Evolutionary conservation across 2,888 invertebrate genomes (phyloP).

Genomic region (Drosophila nr. fundita): DNA sequence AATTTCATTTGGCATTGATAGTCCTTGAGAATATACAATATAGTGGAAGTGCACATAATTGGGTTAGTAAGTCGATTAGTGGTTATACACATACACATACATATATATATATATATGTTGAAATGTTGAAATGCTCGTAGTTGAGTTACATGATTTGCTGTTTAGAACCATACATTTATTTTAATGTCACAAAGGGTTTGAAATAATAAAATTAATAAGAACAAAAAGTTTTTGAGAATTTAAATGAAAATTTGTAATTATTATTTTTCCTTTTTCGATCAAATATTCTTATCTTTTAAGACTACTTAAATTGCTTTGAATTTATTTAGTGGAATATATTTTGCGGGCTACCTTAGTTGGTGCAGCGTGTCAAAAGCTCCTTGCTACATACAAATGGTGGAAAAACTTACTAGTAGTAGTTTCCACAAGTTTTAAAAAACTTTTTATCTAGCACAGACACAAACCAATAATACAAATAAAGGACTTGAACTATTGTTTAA

Average conservation of each 20-base stretch:
- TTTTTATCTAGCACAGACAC: constrained; percentile 16
- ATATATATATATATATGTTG: background rate
- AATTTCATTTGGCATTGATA: constrained; percentile 12
- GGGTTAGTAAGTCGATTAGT: constrained; percentile 17
- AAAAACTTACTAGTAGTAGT: background rate
- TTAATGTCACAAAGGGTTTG: background rate
- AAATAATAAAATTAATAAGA: background rate
- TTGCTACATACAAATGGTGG: constrained; percentile 6
- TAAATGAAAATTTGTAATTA: background rate
- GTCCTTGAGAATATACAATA: constrained; percentile 6
- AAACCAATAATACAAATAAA: background rate
- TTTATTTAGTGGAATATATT: background rate
- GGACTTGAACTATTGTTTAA: too few species aligned
- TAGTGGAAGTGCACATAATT: background rate
- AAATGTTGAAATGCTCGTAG: background rate
- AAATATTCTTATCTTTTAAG: background rate
- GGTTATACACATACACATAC: background rate
- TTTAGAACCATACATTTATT: background rate
- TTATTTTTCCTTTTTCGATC: background rate
- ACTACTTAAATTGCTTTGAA: background rate
- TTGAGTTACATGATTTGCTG: background rate
- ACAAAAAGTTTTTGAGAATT: background rate
- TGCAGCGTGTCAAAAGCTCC: background rate
- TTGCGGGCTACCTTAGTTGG: background rate
- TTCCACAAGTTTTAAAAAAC: background rate